Evolutionary conservation across 2,113 vertebrate species (phyloP), one percentile per base, ranked within the genome.

Genomic region (Terrapene triunguis): DNA sequence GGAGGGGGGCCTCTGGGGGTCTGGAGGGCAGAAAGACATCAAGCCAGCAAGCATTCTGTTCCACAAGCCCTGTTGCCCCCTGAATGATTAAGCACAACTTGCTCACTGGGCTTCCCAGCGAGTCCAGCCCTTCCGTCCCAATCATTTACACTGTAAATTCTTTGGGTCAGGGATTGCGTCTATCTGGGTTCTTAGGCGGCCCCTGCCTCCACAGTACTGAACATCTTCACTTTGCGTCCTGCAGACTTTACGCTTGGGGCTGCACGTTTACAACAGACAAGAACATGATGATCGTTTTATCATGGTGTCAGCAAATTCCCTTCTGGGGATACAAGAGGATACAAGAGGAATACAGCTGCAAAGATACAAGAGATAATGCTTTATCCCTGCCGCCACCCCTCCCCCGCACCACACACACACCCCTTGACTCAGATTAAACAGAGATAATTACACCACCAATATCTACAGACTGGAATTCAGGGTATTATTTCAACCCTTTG

Each of bases 1-100:
- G 5, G 62, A 91, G 4, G 86, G 13, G 51, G 24, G 79, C 0
- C 1, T 16, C 0, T 0, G 1, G 10, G 11, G 1, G 32, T 62
- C 59, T 17, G 62, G 32, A 17, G 32, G 16, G 7, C 13, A n/a
- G 38, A 42, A 74, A n/a, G 22, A 42, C 21, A 24, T 62, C 3
- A 1, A 42, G 69, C 10, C 69, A 74, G 62, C 16, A 6, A 19
- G 38, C 69, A 74, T 12, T 12, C n/a, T 38, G n/a, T 22, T 74
- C 32, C 69, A 42, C n/a, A 22, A 42, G 69, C 94, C 50, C 79
- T 51, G 44, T n/a, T 21, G 6, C 89, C 47, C 69, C 19, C 10
- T 21, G 53, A 78, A 0, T 3, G 2, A 47, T 19, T 32, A 59
- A 17, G 29, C 48, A 2, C 48, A 25, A 44, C 38, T 22, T 24